These are phyloP conservation scores for Salpingus planirostris DNA, from an alignment of 2,888 invertebrate genomes.

Conservation along the genomic window DNA sequence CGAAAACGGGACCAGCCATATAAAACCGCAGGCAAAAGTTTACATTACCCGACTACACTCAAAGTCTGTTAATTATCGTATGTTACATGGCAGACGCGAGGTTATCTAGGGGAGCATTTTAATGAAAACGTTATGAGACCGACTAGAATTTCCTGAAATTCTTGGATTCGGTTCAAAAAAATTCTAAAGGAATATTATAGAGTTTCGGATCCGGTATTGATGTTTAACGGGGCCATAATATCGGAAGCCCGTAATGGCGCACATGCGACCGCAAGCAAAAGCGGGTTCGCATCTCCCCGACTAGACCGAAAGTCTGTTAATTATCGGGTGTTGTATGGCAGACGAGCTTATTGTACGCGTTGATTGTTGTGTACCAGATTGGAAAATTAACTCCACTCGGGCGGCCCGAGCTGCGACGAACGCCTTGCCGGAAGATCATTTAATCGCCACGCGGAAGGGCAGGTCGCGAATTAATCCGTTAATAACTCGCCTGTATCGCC, in stretches of 20 bases:
- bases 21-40: too few relatives aligned
- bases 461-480: conserved; percentile 16
- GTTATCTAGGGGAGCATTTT: too few relatives aligned
- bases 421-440: conserved; percentile 14
- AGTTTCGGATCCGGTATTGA: too few relatives aligned
- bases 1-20: too few relatives aligned
- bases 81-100: too few relatives aligned
- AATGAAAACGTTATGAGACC: too few relatives aligned
- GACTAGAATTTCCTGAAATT: too few relatives aligned
- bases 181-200: too few relatives aligned
- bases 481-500: conserved; percentile 14
- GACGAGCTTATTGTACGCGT: conserved; percentile 34
- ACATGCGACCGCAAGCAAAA: neutral
- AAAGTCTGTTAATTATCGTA: too few relatives aligned
- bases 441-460: conserved; percentile 11
- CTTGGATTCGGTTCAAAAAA: too few relatives aligned
- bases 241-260: neutral
- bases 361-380: conserved; percentile 39
- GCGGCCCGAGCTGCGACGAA: conserved; percentile 15
- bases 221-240: too few relatives aligned
- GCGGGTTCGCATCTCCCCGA: neutral
- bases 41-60: too few relatives aligned
- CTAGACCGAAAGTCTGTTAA: conserved; percentile 11
- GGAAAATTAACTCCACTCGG: conserved; percentile 34
- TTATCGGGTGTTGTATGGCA: conserved; percentile 22